phyloP scores from a whole-genome alignment of 2,113 vertebrate genomes.

The Pandion haliaetus region DNA sequence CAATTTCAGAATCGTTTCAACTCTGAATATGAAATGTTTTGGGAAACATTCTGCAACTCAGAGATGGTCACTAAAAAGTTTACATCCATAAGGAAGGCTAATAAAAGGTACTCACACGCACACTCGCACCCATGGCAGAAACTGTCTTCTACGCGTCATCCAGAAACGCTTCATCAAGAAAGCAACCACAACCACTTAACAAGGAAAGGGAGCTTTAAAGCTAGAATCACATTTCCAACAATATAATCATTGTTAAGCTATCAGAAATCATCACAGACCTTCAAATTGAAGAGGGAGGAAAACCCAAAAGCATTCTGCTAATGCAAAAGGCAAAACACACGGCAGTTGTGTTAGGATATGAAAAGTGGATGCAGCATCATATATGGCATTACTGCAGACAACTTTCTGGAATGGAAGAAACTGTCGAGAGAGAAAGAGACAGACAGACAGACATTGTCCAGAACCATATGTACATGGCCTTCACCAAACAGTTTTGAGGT shows the following conservation, averaged over 20 bases:
- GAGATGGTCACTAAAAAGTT: neutral
- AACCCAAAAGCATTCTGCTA: neutral
- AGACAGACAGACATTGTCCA: constrained; percentile 9
- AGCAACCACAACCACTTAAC: constrained; percentile 37
- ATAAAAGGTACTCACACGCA: neutral
- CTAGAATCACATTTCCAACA: constrained; percentile 57
- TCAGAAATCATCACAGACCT: constrained; percentile 50
- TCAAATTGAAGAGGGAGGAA: neutral
- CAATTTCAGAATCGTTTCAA: neutral
- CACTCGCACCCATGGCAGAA: neutral
- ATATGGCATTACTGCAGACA: constrained; percentile 19
- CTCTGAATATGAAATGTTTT: neutral
- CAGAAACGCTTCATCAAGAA: constrained; percentile 64
- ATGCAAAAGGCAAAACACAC: constrained; percentile 49
- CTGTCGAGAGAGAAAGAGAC: constrained; percentile 21
- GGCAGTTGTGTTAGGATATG: constrained; percentile 18
- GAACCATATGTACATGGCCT: constrained; percentile 24
- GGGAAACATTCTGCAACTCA: constrained; percentile 2
- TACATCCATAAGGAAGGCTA: neutral
- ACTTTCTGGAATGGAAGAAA: constrained; percentile 27
- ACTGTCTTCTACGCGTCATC: constrained; percentile 13
- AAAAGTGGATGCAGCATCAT: constrained; percentile 38
- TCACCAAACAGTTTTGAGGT: constrained; percentile 7
- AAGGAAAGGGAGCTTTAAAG: constrained; percentile 61
- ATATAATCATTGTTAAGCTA: constrained; percentile 33